Conservation (phyloP, 2,888 invertebrate species). For the Papilio protenor region DNA sequence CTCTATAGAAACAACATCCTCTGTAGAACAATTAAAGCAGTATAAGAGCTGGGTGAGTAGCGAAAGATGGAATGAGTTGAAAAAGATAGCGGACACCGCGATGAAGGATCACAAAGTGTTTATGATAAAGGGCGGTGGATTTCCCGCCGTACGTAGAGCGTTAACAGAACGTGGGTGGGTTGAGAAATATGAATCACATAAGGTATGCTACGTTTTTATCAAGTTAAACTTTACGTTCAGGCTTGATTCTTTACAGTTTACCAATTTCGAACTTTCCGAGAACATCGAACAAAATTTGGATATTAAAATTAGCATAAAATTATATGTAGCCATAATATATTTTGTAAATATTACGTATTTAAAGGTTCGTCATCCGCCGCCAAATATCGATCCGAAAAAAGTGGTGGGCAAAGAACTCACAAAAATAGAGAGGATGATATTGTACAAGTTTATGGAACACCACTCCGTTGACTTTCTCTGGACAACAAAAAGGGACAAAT, state of each 20-base stretch:
- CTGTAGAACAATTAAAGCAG: slow-evolving; percentile 76
- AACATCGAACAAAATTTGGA: too few relatives aligned
- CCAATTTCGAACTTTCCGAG: background rate
- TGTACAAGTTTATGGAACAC: slow-evolving; percentile 91
- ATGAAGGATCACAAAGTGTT: slow-evolving; percentile 87
- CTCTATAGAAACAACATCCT: slow-evolving; percentile 53
- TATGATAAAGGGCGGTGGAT: slow-evolving; percentile 89
- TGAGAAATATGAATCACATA: slow-evolving; percentile 85
- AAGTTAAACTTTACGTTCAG: background rate
- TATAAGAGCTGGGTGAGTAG: slow-evolving; percentile 85
- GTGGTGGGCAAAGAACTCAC: slow-evolving; percentile 79
- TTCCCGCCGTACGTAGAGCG: slow-evolving; percentile 88
- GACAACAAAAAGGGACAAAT: slow-evolving; percentile 93
- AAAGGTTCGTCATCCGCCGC: slow-evolving; percentile 74
- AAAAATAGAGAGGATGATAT: slow-evolving; percentile 88
- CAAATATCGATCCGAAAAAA: slow-evolving; percentile 72
- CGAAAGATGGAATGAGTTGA: slow-evolving; percentile 86
- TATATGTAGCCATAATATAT: background rate
- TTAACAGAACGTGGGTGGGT: slow-evolving; percentile 89
- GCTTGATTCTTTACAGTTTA: background rate
- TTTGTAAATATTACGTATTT: slow-evolving; percentile 24
- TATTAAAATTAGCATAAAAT: too few relatives aligned
- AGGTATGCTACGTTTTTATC: slow-evolving; percentile 58
- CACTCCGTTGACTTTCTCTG: slow-evolving; percentile 94
- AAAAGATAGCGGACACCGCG: slow-evolving; percentile 86